Evolutionary conservation across 2,113 vertebrate species (phyloP), one percentile per base, ranked within the genome.

Genomic region (Chaetodon auriga): DNA sequence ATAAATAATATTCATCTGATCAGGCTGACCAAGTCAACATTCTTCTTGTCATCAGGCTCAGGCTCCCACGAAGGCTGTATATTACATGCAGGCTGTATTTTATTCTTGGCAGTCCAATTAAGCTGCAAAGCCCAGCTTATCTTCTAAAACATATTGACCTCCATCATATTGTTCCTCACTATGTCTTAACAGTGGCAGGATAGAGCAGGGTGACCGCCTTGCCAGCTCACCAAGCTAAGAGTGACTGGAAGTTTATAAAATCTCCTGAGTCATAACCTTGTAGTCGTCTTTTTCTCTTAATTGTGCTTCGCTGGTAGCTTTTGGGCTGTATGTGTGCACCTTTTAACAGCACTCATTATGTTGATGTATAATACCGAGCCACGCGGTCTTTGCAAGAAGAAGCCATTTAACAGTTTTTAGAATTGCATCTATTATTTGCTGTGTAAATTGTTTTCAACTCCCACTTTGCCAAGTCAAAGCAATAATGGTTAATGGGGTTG

Each of bases 401-500:
- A 72, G 35, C 54, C 71, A 82, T 83, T 88, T 82, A 80, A 81
- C 55, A 23, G 63, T 77, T 89, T 87, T 76, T 51, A 75, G 69
- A 88, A 72, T 65, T 68, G 74, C 72, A 62, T 86, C 74, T 81
- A 55, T 83, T 85, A 82, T 87, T 86, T 80, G 75, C 25, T 53
- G 68, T 14, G 30, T 58, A 69, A 76, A 91, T 81, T 41, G 55
- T 77, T 83, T 79, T 77, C 41, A 55, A 80, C 55, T 55, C 21
- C 36, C 6, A n/a, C 65, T 64, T 79, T 85, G 16, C 57, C 25
- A 45, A 25, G 82, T 79, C 25, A 74, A 46, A 88, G 83, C 75
- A 63, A 53, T 83, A 81, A 84, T 36, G 79, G 73, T 76, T 84
- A 88, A 90, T 86, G 76, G 77, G 82, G 69, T 83, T 75, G 68